A percentile compares a stretch with the other conserved stretches of the same genome.
Evolutionary conservation across 2,113 vertebrate genomes (phyloP).

Genomic region (Arvicanthis niloticus): DNA sequence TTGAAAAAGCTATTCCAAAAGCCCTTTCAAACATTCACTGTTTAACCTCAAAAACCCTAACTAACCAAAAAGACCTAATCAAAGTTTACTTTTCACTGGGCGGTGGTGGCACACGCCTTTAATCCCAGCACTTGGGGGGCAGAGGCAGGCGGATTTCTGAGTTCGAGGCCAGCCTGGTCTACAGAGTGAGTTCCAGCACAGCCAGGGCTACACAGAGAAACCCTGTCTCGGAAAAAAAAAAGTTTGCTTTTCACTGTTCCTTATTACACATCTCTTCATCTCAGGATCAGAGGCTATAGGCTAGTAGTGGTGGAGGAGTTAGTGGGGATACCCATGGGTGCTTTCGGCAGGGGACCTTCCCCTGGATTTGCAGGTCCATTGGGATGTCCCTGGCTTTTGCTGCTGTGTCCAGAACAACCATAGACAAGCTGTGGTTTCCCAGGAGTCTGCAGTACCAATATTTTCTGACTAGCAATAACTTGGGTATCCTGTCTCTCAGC

Average conservation of each 20-base stretch:
- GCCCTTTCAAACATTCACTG: background rate
- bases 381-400: background rate
- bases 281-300: background rate
- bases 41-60: background rate
- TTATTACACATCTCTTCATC: background rate
- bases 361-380: background rate
- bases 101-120: no score
- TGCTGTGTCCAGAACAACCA: background rate
- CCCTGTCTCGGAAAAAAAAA: no score
- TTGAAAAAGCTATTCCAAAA: background rate
- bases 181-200: no score
- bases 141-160: no score
- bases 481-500: no score
- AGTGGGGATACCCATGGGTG: background rate
- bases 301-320: background rate
- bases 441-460: background rate
- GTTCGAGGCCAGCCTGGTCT: no score
- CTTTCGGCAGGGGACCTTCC: background rate
- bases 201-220: no score
- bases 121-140: no score
- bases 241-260: background rate
- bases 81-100: background rate
- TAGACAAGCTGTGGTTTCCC: background rate
- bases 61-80: background rate
- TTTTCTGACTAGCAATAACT: fast-evolving